Base-by-base conservation (phyloP, 2,797 vertebrate species). In the Podarcis lilfordi region DNA sequence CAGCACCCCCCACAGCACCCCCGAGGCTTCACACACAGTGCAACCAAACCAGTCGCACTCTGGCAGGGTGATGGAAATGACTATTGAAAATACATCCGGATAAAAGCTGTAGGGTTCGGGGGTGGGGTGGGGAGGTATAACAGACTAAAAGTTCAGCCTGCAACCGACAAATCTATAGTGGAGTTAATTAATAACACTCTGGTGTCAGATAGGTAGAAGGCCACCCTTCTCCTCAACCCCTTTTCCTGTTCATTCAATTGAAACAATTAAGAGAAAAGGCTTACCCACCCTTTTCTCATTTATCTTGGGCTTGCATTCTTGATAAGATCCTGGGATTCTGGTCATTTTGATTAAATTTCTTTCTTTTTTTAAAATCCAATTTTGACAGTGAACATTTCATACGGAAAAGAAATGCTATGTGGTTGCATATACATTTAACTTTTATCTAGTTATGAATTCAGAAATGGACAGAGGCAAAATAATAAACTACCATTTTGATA, bases 311-410 rank as follows among this genome's bases (percentile, higher is more conserved):
- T 90, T 95, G 95, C 96, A 96, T 95, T 89, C 95, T 91, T 94
- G 97, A 97, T 97, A 97, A 97, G 96, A 90, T 92, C 92, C 91
- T 96, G 94, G 91, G 96, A 97, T 94, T 95, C 94, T 96, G 92
- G 92, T 91, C 66, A 88, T 89, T 68, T 95, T 94, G 91, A 90
- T 87, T 84, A 71, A 88, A 81, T 89, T 32, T 92, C 88, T 19
- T 40, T 40, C 40, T 61, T 61, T 61, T 61, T 61, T 21, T 94
- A 50, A 50, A 23, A 94, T 92, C 91, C 94, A 94, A 92, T 94
- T 96, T 96, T 95, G 94, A 90, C 92, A 95, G 93, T 94, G 92
- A 96, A 96, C 96, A 91, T 93, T 85, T 64, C 13, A 77, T 29
- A 81, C 13, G 64, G 29, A 89, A 76, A 5, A 29, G 90, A 25